Evolutionary conservation across 2,797 vertebrate genomes (phyloP).

Genomic region (Sebastiscus tertius): DNA sequence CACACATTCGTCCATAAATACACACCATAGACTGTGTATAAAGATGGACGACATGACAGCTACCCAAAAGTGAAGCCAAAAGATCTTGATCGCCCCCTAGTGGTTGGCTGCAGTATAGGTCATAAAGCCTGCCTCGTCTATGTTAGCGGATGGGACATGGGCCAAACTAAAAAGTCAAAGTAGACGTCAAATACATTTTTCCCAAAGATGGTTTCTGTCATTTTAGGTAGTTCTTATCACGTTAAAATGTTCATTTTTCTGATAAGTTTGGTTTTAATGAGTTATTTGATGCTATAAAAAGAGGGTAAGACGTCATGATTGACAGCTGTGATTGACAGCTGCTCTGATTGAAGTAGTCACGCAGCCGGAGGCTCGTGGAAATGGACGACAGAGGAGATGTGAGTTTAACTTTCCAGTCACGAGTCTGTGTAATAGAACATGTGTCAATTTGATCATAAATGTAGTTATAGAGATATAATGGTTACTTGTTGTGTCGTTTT

Average conservation of each 20-base stretch:
- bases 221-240: too few species aligned
- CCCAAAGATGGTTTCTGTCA: too few species aligned
- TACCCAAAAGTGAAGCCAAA: background rate
- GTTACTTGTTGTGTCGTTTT: too few species aligned
- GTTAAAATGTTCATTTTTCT: too few species aligned
- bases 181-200: fast-evolving
- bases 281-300: too few species aligned
- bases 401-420: background rate
- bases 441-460: background rate
- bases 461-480: background rate
- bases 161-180: background rate
- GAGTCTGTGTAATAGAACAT: background rate
- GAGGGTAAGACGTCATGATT: too few species aligned
- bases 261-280: too few species aligned
- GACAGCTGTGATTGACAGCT: too few species aligned
- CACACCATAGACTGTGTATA: background rate
- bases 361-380: too few species aligned
- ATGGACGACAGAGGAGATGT: background rate
- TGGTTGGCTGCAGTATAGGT: background rate
- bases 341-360: too few species aligned
- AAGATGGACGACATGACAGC: too few species aligned
- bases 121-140: background rate
- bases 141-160: background rate
- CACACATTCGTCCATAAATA: background rate
- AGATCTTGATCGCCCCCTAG: background rate